A percentile compares a stretch with the other conserved stretches of the same genome.
phyloP scores from a whole-genome alignment of 1,140 invertebrate species.

The Mamestra configurata region DNA sequence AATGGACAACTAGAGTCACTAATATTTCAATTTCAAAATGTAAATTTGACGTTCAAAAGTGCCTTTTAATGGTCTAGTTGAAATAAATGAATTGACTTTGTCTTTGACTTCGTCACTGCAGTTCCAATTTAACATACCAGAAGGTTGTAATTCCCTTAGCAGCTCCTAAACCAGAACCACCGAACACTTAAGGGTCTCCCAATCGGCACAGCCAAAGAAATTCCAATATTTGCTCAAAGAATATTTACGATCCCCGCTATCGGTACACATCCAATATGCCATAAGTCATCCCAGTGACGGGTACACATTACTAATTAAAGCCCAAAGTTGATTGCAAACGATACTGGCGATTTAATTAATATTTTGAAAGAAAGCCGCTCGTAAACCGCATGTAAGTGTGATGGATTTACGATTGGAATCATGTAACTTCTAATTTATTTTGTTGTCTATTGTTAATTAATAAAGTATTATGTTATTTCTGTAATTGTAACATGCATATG shows the following conservation, averaged over 20 bases:
- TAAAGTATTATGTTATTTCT: no score
- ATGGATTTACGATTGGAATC: constrained; percentile 54
- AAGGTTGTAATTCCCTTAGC: not conserved
- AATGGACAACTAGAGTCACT: no score
- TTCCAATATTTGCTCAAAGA: constrained; percentile 60
- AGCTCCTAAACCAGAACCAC: not conserved
- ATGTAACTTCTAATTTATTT: constrained; percentile 29
- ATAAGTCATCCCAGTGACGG: constrained; percentile 65
- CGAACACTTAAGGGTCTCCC: not conserved
- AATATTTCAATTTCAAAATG: no score
- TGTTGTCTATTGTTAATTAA: constrained; percentile 29
- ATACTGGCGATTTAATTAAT: constrained; percentile 69
- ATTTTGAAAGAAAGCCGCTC: constrained; percentile 57
- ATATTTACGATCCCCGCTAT: constrained; percentile 59
- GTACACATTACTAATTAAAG: constrained; percentile 72
- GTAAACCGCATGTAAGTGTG: constrained; percentile 56
- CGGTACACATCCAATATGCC: constrained; percentile 61
- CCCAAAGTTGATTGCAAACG: constrained; percentile 64
- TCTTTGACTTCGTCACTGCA: no score
- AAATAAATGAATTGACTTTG: no score
- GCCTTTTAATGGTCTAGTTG: no score
- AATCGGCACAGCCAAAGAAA: constrained; percentile 54
- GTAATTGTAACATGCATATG: not conserved
- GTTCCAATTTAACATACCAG: no score
- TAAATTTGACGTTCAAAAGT: no score